Conservation (phyloP, 2,113 vertebrate genomes). For the Salminus brasiliensis region DNA sequence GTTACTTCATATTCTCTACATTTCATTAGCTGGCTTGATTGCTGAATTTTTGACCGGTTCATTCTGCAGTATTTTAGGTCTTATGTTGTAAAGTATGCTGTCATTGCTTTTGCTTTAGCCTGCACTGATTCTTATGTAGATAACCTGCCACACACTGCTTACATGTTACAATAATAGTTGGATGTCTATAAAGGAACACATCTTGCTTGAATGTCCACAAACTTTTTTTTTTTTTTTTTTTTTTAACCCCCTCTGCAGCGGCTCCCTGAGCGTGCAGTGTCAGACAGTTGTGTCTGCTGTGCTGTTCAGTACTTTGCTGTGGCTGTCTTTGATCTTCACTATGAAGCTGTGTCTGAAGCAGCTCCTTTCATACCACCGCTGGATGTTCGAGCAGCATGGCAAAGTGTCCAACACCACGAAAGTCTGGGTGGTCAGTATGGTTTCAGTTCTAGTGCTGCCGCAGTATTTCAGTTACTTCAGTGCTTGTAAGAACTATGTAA, state of each 20-base stretch:
- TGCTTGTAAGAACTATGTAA: neutral
- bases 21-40: too few species aligned
- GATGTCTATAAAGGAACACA: too few species aligned
- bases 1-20: too few species aligned
- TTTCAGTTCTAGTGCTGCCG: neutral
- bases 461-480: neutral
- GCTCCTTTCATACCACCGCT: slow-evolving; percentile 89
- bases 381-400: slow-evolving; percentile 88
- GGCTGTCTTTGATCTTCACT: slow-evolving; percentile 87
- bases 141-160: too few species aligned
- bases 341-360: slow-evolving; percentile 87
- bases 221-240: slow-evolving; percentile 15
- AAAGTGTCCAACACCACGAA: slow-evolving; percentile 86
- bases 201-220: too few species aligned
- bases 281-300: slow-evolving; percentile 79
- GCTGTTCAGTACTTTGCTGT: slow-evolving; percentile 86
- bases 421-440: slow-evolving; percentile 86
- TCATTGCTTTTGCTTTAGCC: too few species aligned
- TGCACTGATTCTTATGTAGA: too few species aligned
- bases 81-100: too few species aligned
- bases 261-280: slow-evolving; percentile 78
- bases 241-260: slow-evolving; percentile 55
- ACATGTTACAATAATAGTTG: too few species aligned
- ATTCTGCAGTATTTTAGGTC: too few species aligned
- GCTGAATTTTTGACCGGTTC: too few species aligned